These are phyloP conservation scores for Rhinoptilus africanus DNA, from an alignment of 2,113 vertebrate genomes.

Conservation along the genomic window DNA sequence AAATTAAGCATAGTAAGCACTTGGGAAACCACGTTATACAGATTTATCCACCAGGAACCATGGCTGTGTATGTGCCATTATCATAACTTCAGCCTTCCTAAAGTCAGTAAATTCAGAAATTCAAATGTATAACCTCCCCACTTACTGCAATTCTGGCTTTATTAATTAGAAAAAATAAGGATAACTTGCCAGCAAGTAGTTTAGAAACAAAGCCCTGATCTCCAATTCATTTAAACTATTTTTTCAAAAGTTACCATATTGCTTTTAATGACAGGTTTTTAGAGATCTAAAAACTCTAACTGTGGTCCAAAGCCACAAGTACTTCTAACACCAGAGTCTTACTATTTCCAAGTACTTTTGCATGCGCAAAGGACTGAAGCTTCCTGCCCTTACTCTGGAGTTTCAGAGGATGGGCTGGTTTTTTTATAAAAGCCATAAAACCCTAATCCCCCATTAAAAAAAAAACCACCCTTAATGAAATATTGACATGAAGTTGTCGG, in stretches of 20 bases:
- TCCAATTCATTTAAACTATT: background rate
- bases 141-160: background rate
- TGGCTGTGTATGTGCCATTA: fast-evolving
- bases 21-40: fast-evolving
- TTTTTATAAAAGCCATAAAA: background rate
- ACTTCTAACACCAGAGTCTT: background rate
- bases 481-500: background rate
- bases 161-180: background rate
- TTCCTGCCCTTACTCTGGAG: background rate
- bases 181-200: background rate
- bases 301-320: background rate
- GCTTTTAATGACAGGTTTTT: background rate
- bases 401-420: background rate
- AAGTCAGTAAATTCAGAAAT: background rate
- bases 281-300: background rate
- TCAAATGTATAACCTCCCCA: background rate
- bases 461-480: background rate
- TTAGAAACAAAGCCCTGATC: background rate
- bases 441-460: background rate
- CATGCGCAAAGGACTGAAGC: background rate
- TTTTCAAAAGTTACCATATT: fast-evolving
- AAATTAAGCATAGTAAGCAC: background rate
- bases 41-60: background rate
- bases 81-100: background rate
- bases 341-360: background rate